Base-by-base conservation (phyloP, 2,888 invertebrate species). In the Galeruca laticollis region DNA sequence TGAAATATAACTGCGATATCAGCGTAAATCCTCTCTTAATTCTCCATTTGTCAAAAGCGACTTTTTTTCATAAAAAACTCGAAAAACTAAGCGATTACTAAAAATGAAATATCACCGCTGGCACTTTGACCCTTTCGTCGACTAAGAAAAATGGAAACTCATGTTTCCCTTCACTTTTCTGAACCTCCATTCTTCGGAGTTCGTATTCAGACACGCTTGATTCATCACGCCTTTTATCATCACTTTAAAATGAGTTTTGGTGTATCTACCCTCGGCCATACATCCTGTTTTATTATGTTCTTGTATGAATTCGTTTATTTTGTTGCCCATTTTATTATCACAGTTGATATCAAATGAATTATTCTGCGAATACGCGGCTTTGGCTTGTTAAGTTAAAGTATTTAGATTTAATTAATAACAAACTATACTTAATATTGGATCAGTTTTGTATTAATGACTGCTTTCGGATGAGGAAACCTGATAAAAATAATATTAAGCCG, bases 201-300 rank as follows among this genome's bases (percentile, higher is more conserved):
- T 59, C 49, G 49, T 59, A 54, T 65, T 65, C 65, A 65, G n/a
- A 21, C 49, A n/a, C 40, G 57, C 65, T 35, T 31, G 33, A 59
- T 65, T 65, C 57, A 51, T 47, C 54, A 59, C 18, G 20, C 59
- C 13, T 57, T 65, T 59, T 65, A 59, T 59, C 65, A 65, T 65
- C 33, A 59, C 20, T 65, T 56, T 59, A 59, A 59, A 65, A 65
- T 59, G 65, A 65, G 65, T 65, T 65, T 59, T 59, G 65, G 31
- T 49, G 49, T 54, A 63, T 63, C 59, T 37, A 26, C 65, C n/a
- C 43, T 35, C 15, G 33, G 20, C 57, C 37, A 47, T 57, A 21
- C 59, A 59, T 65, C 59, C 65, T 57, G 49, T 59, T 57, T 57
- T 59, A 65, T 65, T 62, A 35, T 57, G 21, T 40, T 63, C 31